These are phyloP conservation scores for Leptinotarsa texana DNA, from an alignment of 1,140 invertebrate genomes.

Conservation along the genomic window DNA sequence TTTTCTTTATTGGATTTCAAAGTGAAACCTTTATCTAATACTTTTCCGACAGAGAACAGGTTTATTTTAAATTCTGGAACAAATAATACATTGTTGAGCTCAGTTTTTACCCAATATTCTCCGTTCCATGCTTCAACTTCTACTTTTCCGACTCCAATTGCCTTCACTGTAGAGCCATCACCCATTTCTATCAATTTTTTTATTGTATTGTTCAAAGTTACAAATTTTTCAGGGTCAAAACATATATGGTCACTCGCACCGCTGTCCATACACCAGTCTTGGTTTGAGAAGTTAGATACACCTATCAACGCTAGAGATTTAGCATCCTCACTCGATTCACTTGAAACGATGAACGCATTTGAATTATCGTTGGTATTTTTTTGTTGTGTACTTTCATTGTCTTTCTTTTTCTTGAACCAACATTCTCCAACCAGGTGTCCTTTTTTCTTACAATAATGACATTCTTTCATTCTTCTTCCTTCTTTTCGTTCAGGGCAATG, in stretches of 20 bases:
- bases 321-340: not conserved
- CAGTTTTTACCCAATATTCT: not conserved
- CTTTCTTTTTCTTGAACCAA: slow-evolving; percentile 19
- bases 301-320: not conserved
- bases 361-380: no score
- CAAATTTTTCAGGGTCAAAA: no score
- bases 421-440: not conserved
- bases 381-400: not conserved
- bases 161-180: not conserved
- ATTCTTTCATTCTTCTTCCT: not conserved
- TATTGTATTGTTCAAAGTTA: not conserved
- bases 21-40: not conserved
- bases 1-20: not conserved
- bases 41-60: slow-evolving; percentile 10
- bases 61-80: slow-evolving; percentile 14
- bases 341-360: no score
- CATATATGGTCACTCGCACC: no score
- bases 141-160: not conserved
- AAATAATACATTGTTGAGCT: not conserved
- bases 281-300: not conserved
- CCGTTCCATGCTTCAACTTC: not conserved
- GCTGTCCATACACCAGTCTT: no score
- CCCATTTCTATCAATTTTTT: not conserved
- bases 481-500: not conserved
- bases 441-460: not conserved